Base-by-base conservation (phyloP, 2,113 vertebrate genomes). In the Crotalus viridis region DNA sequence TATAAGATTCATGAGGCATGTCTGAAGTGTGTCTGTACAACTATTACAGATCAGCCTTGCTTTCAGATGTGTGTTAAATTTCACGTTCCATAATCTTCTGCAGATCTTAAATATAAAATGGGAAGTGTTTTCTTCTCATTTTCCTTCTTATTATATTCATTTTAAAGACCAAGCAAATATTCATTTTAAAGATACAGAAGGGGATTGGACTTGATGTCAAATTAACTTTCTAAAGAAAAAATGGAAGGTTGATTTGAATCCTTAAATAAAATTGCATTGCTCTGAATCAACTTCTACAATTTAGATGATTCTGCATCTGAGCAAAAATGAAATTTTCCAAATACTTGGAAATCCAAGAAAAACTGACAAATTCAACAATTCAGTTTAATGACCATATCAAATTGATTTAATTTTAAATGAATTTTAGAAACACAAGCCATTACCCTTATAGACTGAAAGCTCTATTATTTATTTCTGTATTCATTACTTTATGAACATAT, bases 31-130 rank as follows among this genome's bases (percentile, higher is more conserved):
- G 74, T 24, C 43, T 87, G 8, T 33, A 89, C 90, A 87, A 91
- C 91, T 95, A 64, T 92, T 81, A 90, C 69, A 87, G 89, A 92
- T 43, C 74, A 81, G 33, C 17, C n/a, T 81, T 81, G 74, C 17
- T 43, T 43, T 39, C 33, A 19, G 74, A 81, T 39, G 6, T 81
- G 33, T 81, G 74, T 81, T 81, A 19, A 39, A 81, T 81, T 81
- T 81, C 69, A 21, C 69, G 19, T 81, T 15, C 6, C 33, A 81
- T 81, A 81, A 39, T 81, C 74, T 43, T 43, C 69, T 81, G 33
- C 33, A 43, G 74, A 21, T 81, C 74, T 81, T 43, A 91, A 87
- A 88, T 90, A n/a, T 22, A 93, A 93, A 48, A 89, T 54, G 0
- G 91, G 7, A 13, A 61, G 9, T 28, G 8, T 94, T 90, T 81